Evolutionary conservation across 2,113 vertebrate species (phyloP).

Genomic region (Numida meleagris): DNA sequence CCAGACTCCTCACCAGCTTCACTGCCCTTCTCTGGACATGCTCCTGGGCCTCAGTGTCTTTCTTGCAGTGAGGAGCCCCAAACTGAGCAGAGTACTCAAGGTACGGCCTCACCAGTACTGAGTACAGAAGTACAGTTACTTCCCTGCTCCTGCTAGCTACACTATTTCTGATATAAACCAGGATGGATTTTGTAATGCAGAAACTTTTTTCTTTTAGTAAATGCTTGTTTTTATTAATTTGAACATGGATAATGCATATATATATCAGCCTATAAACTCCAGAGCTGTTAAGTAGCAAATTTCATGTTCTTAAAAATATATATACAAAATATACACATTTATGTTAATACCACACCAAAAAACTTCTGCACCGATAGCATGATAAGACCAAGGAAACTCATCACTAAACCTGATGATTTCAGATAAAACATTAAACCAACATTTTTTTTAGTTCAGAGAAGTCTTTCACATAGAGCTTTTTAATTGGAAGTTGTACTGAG

Average conservation of each 20-base stretch:
- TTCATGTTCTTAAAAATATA: neutral
- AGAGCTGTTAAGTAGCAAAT: neutral
- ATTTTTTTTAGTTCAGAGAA: neutral
- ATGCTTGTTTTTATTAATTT: neutral
- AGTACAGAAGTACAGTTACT: no score
- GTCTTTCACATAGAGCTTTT: neutral
- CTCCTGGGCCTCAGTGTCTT: no score
- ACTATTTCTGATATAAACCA: no score
- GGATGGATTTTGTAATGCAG: neutral
- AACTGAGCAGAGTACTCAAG: no score
- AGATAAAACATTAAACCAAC: neutral
- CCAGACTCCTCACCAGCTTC: no score
- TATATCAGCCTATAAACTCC: neutral
- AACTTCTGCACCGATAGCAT: neutral
- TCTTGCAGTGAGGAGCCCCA: no score
- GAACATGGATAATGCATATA: neutral
- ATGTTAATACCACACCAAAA: neutral
- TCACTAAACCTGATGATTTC: neutral
- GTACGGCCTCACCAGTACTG: no score
- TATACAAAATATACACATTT: neutral
- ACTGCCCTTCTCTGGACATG: no score
- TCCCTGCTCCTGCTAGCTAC: no score
- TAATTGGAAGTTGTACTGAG: neutral
- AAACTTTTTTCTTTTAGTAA: neutral
- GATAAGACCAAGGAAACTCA: neutral